Percentiles rank a stretch among this genome's conserved stretches.
Conservation (phyloP, 1,140 invertebrate genomes). For the Pachyrhynchus sulphureomaculatus region DNA sequence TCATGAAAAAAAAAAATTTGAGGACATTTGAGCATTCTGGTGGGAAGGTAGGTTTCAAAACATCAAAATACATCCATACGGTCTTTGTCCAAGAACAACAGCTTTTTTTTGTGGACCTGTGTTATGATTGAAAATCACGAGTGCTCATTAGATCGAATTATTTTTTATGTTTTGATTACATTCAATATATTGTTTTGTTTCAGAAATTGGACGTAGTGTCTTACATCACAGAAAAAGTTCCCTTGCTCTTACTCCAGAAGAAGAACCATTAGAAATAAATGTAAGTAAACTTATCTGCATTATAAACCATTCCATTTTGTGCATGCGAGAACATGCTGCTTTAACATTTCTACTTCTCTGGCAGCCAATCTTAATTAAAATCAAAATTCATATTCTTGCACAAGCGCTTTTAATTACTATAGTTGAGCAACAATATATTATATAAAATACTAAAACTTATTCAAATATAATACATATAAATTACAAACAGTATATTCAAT, state of each 20-base stretch:
- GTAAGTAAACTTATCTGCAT: conserved; percentile 10
- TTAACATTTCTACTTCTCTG: no score
- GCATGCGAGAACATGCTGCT: background rate
- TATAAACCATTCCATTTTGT: background rate
- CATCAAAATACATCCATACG: background rate
- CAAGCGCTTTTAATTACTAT: no score
- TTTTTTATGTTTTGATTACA: background rate
- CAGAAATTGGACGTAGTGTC: conserved; percentile 22
- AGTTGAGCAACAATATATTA: no score
- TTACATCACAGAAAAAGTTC: conserved; percentile 27
- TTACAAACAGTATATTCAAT: no score
- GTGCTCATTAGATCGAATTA: no score
- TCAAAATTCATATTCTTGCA: no score
- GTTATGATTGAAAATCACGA: no score
- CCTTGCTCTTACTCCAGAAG: conserved; percentile 23
- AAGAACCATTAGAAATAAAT: conserved; percentile 25
- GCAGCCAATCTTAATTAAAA: no score
- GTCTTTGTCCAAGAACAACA: background rate
- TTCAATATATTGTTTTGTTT: background rate
- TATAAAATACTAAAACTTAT: no score
- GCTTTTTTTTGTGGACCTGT: background rate
- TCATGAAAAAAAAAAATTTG: no score
- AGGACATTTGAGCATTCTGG: background rate
- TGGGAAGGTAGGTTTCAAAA: background rate
- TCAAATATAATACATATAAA: no score